These are phyloP conservation scores for Latrodectus hesperus DNA, from an alignment of 2,888 invertebrate species.

Conservation along the genomic window DNA sequence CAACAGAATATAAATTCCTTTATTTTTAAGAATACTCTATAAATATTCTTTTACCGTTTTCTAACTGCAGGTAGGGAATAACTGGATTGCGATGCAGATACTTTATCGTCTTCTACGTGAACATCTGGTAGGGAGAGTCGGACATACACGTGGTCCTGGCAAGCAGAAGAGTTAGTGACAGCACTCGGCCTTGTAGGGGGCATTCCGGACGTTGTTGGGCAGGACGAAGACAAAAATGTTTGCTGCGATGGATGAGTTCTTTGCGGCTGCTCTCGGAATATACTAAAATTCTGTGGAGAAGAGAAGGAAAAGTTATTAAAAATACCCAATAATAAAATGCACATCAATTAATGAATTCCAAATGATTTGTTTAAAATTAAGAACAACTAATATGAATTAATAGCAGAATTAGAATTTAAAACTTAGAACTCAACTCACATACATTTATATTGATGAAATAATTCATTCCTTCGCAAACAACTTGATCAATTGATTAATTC, in stretches of 20 bases:
- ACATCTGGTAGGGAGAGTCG: conserved; percentile 67
- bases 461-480: too few species aligned
- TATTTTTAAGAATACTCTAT: neutral
- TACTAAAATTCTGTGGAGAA: conserved; percentile 66
- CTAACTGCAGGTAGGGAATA: conserved; percentile 64
- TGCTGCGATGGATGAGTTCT: conserved; percentile 37
- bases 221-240: conserved; percentile 33
- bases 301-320: neutral
- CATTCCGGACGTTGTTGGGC: conserved; percentile 39
- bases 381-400: too few species aligned
- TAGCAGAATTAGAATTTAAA: too few species aligned
- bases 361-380: too few species aligned
- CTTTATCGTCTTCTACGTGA: conserved; percentile 66
- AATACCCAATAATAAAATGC: neutral
- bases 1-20: too few species aligned
- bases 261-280: conserved; percentile 69
- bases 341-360: neutral
- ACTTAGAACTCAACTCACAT: too few species aligned
- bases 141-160: conserved; percentile 63
- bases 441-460: too few species aligned
- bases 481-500: too few species aligned
- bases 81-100: conserved; percentile 63
- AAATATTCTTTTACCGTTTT: conserved; percentile 30
- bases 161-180: conserved; percentile 27
- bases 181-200: conserved; percentile 23